A percentile compares a stretch with the other conserved stretches of the same genome.
phyloP scores from a whole-genome alignment of 2,888 invertebrate genomes.

The Agrotis puta region DNA sequence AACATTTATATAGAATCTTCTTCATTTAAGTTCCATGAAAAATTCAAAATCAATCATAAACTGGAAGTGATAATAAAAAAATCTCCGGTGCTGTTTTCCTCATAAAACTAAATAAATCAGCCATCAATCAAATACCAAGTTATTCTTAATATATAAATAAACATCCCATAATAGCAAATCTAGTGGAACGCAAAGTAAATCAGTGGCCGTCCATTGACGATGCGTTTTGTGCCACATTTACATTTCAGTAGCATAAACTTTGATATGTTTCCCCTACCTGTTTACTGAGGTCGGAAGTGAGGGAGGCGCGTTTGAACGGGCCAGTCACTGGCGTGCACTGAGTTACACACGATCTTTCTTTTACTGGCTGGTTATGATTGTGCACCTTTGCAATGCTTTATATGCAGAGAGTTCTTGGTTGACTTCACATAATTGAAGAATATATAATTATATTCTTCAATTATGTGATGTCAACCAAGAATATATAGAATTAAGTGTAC shows the following conservation, averaged over 20 bases:
- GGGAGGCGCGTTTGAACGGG: constrained; percentile 68
- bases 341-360: too few species aligned
- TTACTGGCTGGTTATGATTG: background rate
- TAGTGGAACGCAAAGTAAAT: constrained; percentile 35
- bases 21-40: background rate
- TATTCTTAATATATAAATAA: constrained; percentile 29
- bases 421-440: too few species aligned
- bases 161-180: constrained; percentile 16
- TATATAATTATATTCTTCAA: too few species aligned
- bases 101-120: constrained; percentile 25
- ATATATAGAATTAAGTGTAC: too few species aligned
- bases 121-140: constrained; percentile 31
- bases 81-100: background rate
- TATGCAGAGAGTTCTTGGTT: too few species aligned
- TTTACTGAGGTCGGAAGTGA: constrained; percentile 85
- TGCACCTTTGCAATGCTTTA: too few species aligned
- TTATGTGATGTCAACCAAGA: too few species aligned
- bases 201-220: constrained; percentile 50
- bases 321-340: constrained; percentile 41
- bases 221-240: constrained; percentile 75
- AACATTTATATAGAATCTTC: too few species aligned
- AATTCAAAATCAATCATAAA: constrained; percentile 10
- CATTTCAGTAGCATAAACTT: constrained; percentile 84
- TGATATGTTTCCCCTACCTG: constrained; percentile 86
- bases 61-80: constrained; percentile 44